phyloP scores from a whole-genome alignment of 2,888 invertebrate genomes.

The Xestia c-nigrum region DNA sequence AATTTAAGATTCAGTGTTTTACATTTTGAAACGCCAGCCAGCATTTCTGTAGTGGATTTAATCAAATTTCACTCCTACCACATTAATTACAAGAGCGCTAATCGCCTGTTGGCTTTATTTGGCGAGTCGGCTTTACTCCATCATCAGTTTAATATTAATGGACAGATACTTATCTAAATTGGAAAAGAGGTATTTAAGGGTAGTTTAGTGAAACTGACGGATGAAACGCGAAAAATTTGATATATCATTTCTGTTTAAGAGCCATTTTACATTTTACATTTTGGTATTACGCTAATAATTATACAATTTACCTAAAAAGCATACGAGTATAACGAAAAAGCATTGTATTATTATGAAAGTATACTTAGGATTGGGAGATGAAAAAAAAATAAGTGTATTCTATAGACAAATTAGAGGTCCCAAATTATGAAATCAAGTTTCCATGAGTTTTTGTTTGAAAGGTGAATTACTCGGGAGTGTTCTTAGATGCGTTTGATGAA shows the following conservation, averaged over 20 bases:
- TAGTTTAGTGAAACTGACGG: background rate
- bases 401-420: no score
- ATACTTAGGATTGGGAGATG: no score
- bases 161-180: constrained; percentile 28
- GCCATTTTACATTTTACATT: no score
- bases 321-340: no score
- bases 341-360: no score
- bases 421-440: no score
- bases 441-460: no score
- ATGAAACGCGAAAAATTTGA: background rate
- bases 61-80: constrained; percentile 36
- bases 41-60: constrained; percentile 32
- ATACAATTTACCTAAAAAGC: no score
- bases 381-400: no score
- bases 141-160: constrained; percentile 36
- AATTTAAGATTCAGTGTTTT: constrained; percentile 36
- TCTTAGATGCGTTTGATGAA: no score
- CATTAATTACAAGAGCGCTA: constrained; percentile 41
- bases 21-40: constrained; percentile 19
- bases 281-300: no score
- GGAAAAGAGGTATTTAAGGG: constrained; percentile 16
- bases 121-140: constrained; percentile 16
- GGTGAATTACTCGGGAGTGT: no score
- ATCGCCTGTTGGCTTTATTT: constrained; percentile 44
- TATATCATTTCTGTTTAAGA: background rate